These are phyloP conservation scores for Bolinopsis microptera DNA, from an alignment of 37 sponge, comb jelly and placozoan genomes.

Conservation along the genomic window DNA sequence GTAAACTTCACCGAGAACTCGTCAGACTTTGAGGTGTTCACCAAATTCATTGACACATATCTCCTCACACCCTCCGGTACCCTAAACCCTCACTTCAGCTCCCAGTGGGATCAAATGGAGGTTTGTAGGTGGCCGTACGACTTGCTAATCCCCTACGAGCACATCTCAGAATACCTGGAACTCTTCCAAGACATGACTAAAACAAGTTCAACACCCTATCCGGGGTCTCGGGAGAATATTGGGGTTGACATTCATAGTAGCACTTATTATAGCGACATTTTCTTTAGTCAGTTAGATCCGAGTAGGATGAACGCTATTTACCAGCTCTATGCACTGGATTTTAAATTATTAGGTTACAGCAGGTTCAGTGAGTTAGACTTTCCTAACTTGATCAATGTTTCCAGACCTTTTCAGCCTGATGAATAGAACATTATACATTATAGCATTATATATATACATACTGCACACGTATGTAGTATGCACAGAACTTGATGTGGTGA, in stretches of 20 bases:
- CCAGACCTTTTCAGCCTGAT: too few species aligned
- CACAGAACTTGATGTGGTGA: too few species aligned
- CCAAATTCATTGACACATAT: not conserved
- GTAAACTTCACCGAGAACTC: not conserved
- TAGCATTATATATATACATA: too few species aligned
- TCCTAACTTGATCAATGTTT: not conserved
- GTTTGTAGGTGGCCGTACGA: slow-evolving; percentile 50
- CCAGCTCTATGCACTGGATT: not conserved
- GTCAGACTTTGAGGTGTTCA: not conserved
- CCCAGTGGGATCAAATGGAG: slow-evolving; percentile 15
- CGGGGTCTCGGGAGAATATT: not conserved
- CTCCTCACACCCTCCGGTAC: not conserved
- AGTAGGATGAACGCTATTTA: not conserved
- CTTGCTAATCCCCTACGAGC: not conserved
- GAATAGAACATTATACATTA: too few species aligned
- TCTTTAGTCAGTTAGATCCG: not conserved
- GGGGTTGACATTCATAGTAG: not conserved
- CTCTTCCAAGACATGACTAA: not conserved
- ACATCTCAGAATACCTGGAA: not conserved
- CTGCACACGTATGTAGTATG: too few species aligned
- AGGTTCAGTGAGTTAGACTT: not conserved
- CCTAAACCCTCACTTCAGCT: not conserved
- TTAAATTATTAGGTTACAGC: not conserved
- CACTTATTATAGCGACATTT: not conserved
- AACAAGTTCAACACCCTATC: not conserved